Evolutionary conservation across 1,140 invertebrate species (phyloP), one percentile per base, ranked within the genome.

Genomic region (Ceratosolen fusciceps): DNA sequence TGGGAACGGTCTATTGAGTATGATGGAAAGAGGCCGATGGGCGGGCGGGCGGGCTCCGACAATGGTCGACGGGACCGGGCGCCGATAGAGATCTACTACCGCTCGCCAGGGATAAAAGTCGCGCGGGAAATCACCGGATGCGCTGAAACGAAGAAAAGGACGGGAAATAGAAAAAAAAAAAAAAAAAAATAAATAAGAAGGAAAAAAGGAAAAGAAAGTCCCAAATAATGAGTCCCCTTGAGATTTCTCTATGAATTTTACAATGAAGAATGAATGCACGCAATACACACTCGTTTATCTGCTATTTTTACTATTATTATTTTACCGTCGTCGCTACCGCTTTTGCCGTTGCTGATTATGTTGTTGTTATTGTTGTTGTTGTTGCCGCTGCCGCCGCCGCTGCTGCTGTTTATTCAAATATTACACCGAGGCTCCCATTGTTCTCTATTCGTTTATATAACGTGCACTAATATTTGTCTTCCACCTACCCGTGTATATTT

Each of bases 141-240:
- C 75, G 24, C 19, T 34, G 19, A 39, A 52, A 49, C 31, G 24
- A 5, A 70, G 29, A 58, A 60, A 77, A 68, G n/a, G n/a, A n/a
- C n/a, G n/a, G n/a, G n/a, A n/a, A n/a, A n/a, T n/a, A n/a, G n/a
- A n/a, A n/a, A n/a, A n/a, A n/a, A n/a, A n/a, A n/a, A n/a, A n/a
- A n/a, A n/a, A n/a, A n/a, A n/a, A n/a, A n/a, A n/a, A n/a, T n/a
- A n/a, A n/a, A n/a, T n/a, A n/a, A n/a, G n/a, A n/a, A n/a, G n/a
- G n/a, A n/a, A n/a, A n/a, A n/a, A n/a, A n/a, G n/a, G n/a, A 70
- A 58, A 58, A 77, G 75, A 77, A 77, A 77, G 75, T 70, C 39
- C 37, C 21, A 65, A 74, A 74, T 58, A 74, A 24, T 21, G 43
- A 47, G 26, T 4, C 31, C 34, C 19, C n/a, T 8, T 21, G 58